phyloP scores from a whole-genome alignment of 2,797 vertebrate species.

The Myripristis jacobus region DNA sequence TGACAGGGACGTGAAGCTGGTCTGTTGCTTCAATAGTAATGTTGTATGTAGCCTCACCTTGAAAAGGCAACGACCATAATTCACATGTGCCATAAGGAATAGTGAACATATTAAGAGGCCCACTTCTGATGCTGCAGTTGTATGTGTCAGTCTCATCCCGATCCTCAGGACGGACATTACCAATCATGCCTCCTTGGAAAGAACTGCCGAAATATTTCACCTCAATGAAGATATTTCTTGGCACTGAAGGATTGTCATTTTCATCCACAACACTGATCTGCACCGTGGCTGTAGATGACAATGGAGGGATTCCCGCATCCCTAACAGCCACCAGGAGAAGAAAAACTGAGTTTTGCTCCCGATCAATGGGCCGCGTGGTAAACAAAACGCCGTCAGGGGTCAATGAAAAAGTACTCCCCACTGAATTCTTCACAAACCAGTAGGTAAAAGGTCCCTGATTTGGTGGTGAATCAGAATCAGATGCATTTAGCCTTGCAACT shows the following conservation, averaged over 20 bases:
- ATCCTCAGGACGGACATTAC: conserved; percentile 81
- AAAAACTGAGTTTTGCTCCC: conserved; percentile 73
- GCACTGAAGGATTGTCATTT: conserved; percentile 82
- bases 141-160: conserved; percentile 79
- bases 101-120: conserved; percentile 77
- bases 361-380: conserved; percentile 76
- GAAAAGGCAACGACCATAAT: conserved; percentile 81
- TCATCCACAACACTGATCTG: conserved; percentile 80
- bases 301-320: conserved; percentile 79
- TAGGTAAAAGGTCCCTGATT: conserved; percentile 85
- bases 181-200: conserved; percentile 83
- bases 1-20: conserved; percentile 79
- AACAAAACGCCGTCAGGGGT: conserved; percentile 81
- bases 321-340: conserved; percentile 72
- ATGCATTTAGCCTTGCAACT: conserved; percentile 76
- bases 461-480: conserved; percentile 80
- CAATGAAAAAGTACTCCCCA: conserved; percentile 72
- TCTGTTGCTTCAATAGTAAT: conserved; percentile 83
- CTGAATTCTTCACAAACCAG: conserved; percentile 72
- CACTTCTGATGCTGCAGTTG: conserved; percentile 79
- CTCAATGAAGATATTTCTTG: conserved; percentile 82
- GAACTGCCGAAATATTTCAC: conserved; percentile 86
- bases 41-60: conserved; percentile 84
- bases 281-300: conserved; percentile 78
- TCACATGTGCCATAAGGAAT: conserved; percentile 82